A percentile compares a stretch with the other conserved stretches of the same genome.
Conservation (phyloP, 2,797 vertebrate genomes). For the Platalea minor region DNA sequence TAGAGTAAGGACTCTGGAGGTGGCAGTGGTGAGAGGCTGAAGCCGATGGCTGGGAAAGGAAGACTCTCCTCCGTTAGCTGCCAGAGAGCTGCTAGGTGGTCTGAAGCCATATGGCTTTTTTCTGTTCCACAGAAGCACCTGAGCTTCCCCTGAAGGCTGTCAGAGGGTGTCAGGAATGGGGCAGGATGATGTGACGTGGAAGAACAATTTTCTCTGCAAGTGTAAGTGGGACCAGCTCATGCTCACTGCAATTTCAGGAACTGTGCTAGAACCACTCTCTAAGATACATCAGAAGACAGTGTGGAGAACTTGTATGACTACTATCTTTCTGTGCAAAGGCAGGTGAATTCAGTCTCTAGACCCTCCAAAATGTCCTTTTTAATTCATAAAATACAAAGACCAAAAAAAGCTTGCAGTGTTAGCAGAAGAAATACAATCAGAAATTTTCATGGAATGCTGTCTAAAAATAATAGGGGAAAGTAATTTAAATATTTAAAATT, state of each 20-base stretch:
- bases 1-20: background rate
- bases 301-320: background rate
- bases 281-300: background rate
- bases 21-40: background rate
- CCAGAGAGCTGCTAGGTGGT: background rate
- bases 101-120: background rate
- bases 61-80: background rate
- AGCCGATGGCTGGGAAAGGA: background rate
- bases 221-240: background rate
- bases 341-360: background rate
- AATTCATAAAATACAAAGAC: background rate
- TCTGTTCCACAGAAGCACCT: background rate
- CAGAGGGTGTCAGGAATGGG: rapidly evolving
- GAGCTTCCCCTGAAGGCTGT: background rate
- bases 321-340: background rate
- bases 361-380: background rate
- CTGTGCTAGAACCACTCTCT: background rate
- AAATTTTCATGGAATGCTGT: background rate
- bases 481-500: background rate
- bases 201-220: background rate
- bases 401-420: rapidly evolving
- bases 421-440: background rate
- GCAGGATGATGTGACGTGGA: background rate
- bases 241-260: background rate
- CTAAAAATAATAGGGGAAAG: background rate